Evolutionary conservation across 2,113 vertebrate genomes (phyloP).

Genomic region (Festucalex cinctus): DNA sequence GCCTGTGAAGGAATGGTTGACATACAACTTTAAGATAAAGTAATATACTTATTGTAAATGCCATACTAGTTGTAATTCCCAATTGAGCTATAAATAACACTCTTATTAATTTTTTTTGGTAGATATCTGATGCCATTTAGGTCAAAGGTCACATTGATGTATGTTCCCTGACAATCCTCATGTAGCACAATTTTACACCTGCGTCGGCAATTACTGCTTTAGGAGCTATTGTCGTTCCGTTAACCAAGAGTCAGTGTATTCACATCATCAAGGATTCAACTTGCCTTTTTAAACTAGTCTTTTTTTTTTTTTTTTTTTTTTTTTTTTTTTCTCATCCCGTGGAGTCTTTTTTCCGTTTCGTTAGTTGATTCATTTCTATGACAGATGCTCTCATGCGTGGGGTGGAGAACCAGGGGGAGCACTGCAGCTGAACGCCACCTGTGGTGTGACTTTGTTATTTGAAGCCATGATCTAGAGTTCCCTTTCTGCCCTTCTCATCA

Average conservation of each 20-base stretch:
- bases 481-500: constrained; percentile 53
- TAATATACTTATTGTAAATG: no score
- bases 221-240: constrained; percentile 22
- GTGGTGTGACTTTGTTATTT: constrained; percentile 65
- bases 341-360: constrained; percentile 44
- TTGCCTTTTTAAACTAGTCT: constrained; percentile 35
- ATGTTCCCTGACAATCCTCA: not conserved
- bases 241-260: constrained; percentile 11
- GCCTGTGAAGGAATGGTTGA: no score
- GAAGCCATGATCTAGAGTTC: constrained; percentile 62
- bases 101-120: no score
- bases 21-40: no score
- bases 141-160: not conserved
- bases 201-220: not conserved
- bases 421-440: constrained; percentile 59
- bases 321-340: not conserved
- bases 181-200: not conserved
- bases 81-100: not conserved
- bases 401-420: constrained; percentile 46
- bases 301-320: not conserved
- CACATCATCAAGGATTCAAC: constrained; percentile 20
- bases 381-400: constrained; percentile 54
- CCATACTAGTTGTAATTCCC: no score
- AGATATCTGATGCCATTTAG: not conserved
- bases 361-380: constrained; percentile 64